phyloP scores from a whole-genome alignment of 2,113 vertebrate genomes.

The Pogonocichla stellata region DNA sequence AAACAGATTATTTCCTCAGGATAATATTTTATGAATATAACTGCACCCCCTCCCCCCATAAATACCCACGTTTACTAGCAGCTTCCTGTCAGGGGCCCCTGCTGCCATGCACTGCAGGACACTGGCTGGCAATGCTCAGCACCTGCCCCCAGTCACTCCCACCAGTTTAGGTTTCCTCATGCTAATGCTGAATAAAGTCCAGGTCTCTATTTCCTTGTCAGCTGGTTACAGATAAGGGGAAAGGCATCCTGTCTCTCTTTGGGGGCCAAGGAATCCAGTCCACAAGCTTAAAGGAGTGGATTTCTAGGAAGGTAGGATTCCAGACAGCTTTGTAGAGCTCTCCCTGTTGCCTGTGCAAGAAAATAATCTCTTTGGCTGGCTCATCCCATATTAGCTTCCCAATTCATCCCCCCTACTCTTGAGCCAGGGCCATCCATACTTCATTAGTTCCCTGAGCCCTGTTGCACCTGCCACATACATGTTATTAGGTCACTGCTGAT shows the following conservation, averaged over 20 bases:
- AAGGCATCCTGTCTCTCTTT: neutral
- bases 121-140: neutral
- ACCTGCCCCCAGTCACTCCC: neutral
- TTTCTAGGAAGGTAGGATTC: constrained; percentile 23
- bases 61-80: neutral
- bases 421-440: neutral
- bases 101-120: fast-evolving
- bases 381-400: constrained; percentile 46
- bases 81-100: neutral
- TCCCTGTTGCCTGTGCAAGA: neutral
- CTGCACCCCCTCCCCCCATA: neutral
- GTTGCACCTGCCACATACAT: constrained; percentile 26
- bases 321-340: constrained; percentile 20
- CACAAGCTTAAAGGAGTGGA: constrained; percentile 1
- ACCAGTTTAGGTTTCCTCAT: neutral
- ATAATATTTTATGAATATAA: constrained; percentile 3
- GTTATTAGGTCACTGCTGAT: constrained; percentile 51
- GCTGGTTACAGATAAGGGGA: neutral
- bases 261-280: neutral
- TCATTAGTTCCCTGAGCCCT: constrained; percentile 44
- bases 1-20: constrained; percentile 4
- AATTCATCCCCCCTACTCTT: neutral
- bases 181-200: neutral
- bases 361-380: constrained; percentile 55
- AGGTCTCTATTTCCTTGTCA: neutral